A percentile compares a stretch with the other conserved stretches of the same genome.
Conservation (phyloP, 2,113 vertebrate species). For the Danio rerio region GRCz12tu NC_133179.1:186501-187000, state of each 20-base stretch:
- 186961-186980: slow-evolving; percentile 90
- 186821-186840: slow-evolving; percentile 79
- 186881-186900: slow-evolving; percentile 88
- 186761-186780: slow-evolving; percentile 93
- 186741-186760: slow-evolving; percentile 97
- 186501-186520: too few species aligned
- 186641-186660: slow-evolving; percentile 90
- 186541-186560: too few species aligned
- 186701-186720: slow-evolving; percentile 96
- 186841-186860: slow-evolving; percentile 74
- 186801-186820: slow-evolving; percentile 81
- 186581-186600: neutral
- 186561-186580: neutral
- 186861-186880: slow-evolving; percentile 88
- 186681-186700: slow-evolving; percentile 81
- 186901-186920: slow-evolving; percentile 84
- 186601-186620: slow-evolving; percentile 77
- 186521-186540: too few species aligned
- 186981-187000: slow-evolving; percentile 75
- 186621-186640: slow-evolving; percentile 98
- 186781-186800: slow-evolving; percentile 77
- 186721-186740: slow-evolving; percentile 93
- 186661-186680: slow-evolving; percentile 85
- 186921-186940: slow-evolving; percentile 96
- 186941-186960: slow-evolving; percentile 78